phyloP scores from a whole-genome alignment of 2,888 invertebrate species.

The Brachyopa scutellaris region DNA sequence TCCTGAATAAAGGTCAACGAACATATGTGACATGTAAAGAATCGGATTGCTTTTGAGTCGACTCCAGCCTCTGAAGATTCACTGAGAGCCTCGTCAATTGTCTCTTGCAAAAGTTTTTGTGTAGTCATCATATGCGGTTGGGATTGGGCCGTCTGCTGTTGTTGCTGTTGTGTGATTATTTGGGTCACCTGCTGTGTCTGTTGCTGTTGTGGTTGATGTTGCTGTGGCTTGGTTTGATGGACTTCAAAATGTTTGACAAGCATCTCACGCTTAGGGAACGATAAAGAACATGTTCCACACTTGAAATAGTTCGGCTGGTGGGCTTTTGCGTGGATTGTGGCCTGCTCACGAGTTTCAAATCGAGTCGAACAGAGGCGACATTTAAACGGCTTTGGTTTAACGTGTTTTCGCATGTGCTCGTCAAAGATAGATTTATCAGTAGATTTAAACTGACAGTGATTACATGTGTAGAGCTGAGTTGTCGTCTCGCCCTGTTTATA shows the following conservation, averaged over 20 bases:
- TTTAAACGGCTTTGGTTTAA: slow-evolving; percentile 82
- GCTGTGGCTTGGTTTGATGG: slow-evolving; percentile 78
- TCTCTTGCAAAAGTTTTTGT: slow-evolving; percentile 81
- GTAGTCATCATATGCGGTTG: slow-evolving; percentile 78
- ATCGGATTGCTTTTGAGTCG: slow-evolving; percentile 80
- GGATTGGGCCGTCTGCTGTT: slow-evolving; percentile 52
- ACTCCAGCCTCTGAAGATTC: slow-evolving; percentile 78
- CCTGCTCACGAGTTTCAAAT: slow-evolving; percentile 81
- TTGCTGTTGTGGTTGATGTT: slow-evolving; percentile 68
- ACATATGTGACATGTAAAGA: slow-evolving; percentile 82
- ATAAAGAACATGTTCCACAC: slow-evolving; percentile 81
- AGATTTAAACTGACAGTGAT: slow-evolving; percentile 81
- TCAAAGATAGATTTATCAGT: slow-evolving; percentile 80
- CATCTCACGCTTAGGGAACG: slow-evolving; percentile 81
- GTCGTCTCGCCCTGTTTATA: slow-evolving; percentile 76
- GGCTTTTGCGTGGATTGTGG: slow-evolving; percentile 81
- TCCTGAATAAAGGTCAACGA: slow-evolving; percentile 82
- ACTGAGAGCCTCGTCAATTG: slow-evolving; percentile 82
- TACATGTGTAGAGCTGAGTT: slow-evolving; percentile 79
- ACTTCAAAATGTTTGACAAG: slow-evolving; percentile 81
- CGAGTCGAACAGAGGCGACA: slow-evolving; percentile 81
- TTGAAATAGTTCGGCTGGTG: slow-evolving; percentile 82
- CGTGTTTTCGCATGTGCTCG: slow-evolving; percentile 81
- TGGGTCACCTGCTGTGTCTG: slow-evolving; percentile 60
- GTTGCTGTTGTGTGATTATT: slow-evolving; percentile 62